Conservation (phyloP, 2,888 invertebrate species). For the Drosophila antonietae region DNA sequence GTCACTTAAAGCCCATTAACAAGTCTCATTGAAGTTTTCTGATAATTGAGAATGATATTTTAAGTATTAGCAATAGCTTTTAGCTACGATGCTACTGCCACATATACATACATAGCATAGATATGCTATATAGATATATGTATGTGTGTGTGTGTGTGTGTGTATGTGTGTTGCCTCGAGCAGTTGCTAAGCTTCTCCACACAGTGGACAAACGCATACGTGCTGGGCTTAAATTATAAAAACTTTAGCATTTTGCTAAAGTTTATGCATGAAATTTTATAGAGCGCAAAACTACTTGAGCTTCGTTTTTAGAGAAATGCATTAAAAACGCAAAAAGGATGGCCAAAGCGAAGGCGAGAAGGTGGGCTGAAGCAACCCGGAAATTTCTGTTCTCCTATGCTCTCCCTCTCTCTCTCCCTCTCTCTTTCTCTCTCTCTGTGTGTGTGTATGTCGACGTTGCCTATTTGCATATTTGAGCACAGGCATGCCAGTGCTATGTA, state of each 20-base stretch:
- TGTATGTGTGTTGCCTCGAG: conserved; percentile 22
- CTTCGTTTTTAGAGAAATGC: conserved; percentile 59
- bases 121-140: neutral
- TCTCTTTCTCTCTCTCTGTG: too few relatives aligned
- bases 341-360: conserved; percentile 14
- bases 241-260: conserved; percentile 76
- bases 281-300: conserved; percentile 71
- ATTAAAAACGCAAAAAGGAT: conserved; percentile 47
- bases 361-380: conserved; percentile 10
- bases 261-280: conserved; percentile 80
- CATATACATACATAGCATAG: neutral
- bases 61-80: conserved; percentile 38
- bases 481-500: conserved; percentile 16
- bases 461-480: conserved; percentile 59
- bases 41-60: conserved; percentile 18
- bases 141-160: too few relatives aligned
- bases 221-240: conserved; percentile 78
- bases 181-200: conserved; percentile 49
- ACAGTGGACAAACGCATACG: conserved; percentile 67
- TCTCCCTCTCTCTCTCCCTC: too few relatives aligned
- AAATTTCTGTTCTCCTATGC: conserved; percentile 22
- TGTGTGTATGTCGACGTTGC: conserved; percentile 15
- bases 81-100: neutral
- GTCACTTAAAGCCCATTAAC: conserved; percentile 5
- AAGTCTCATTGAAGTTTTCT: conserved; percentile 7